Percentiles rank a stretch among this genome's conserved stretches.
Evolutionary conservation across 1,140 invertebrate species (phyloP).

Genomic region (Eupristina koningsbergeri): DNA sequence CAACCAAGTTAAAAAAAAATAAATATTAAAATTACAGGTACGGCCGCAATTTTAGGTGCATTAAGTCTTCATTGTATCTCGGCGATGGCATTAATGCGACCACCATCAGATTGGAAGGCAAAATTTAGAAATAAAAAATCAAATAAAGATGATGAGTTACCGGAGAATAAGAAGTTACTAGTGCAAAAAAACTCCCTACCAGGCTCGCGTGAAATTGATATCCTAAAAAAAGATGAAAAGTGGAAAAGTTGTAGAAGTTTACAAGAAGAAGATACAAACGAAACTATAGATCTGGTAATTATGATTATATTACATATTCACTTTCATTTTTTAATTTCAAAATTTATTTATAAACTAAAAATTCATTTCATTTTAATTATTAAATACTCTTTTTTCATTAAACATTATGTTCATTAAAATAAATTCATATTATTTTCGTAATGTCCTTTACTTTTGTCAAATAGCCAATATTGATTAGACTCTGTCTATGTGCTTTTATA

Average conservation of each 20-base stretch:
- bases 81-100: slow-evolving; percentile 70
- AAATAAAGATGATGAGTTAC: not conserved
- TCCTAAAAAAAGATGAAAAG: slow-evolving; percentile 45
- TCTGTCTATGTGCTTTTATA: too few species aligned
- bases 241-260: slow-evolving; percentile 68
- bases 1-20: not conserved
- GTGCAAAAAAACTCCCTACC: not conserved
- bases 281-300: slow-evolving; percentile 32
- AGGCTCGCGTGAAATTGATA: slow-evolving; percentile 11
- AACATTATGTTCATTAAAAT: too few species aligned
- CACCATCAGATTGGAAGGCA: slow-evolving; percentile 50
- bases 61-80: slow-evolving; percentile 66
- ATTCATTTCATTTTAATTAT: too few species aligned
- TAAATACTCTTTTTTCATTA: too few species aligned
- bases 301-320: not conserved
- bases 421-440: too few species aligned
- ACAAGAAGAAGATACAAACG: slow-evolving; percentile 59
- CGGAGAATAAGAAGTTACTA: slow-evolving; percentile 23
- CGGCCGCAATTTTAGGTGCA: slow-evolving; percentile 66
- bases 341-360: too few species aligned
- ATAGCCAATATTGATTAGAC: too few species aligned
- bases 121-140: slow-evolving; percentile 47
- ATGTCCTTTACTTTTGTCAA: too few species aligned
- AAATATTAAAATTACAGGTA: slow-evolving; percentile 58
- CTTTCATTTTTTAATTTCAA: not conserved